Base-by-base conservation (phyloP, 2,113 vertebrate species). In the Sebastes schlegelii region DNA sequence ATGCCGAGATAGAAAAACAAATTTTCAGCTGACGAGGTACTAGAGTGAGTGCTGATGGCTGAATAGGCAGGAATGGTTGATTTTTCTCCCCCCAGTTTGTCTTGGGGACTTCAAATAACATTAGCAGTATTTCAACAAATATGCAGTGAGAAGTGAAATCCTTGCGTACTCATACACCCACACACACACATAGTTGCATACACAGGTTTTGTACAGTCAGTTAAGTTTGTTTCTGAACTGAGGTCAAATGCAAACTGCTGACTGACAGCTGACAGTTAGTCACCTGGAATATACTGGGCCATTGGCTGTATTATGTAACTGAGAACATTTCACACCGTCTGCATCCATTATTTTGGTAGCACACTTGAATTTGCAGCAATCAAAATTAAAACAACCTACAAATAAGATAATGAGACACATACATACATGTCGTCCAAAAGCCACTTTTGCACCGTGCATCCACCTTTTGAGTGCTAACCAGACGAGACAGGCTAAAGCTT, bases 401-500 rank as follows among this genome's bases (percentile, higher is more conserved):
- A 72, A 78, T 63, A 63, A 40, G 57, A 67, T 66, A 70, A 74
- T 54, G 51, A 73, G 10, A 80, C 0, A 14, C 73, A 82, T 83
- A 83, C 49, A 61, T 8, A 7, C 5, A 13, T 26, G 45, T 61
- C 57, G 55, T 82, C 74, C 63, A 79, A 84, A 77, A 73, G 7
- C 60, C 63, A 75, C 78, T 82, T 83, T 48, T 51, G 12, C 74
- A 51, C 2, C 21, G 14, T n/a, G 74, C 76, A 74, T 43, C 68
- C 0, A 13, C 40, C 46, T 77, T 6, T 74, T 58, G 52, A 77
- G 68, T 17, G 60, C 23, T 82, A 86, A 88, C 65, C 26, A 72
- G 76, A 67, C 70, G n/a, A 64, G 84, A 92, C 88, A 83, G 71
- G 43, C 72, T 43, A 23, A 34, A 86, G 80, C 82, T 84, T 77